A percentile compares a stretch with the other conserved stretches of the same genome.
These are phyloP conservation scores for Galago senegalensis DNA, from an alignment of 2,797 vertebrate genomes.

Conservation along the genomic window DNA sequence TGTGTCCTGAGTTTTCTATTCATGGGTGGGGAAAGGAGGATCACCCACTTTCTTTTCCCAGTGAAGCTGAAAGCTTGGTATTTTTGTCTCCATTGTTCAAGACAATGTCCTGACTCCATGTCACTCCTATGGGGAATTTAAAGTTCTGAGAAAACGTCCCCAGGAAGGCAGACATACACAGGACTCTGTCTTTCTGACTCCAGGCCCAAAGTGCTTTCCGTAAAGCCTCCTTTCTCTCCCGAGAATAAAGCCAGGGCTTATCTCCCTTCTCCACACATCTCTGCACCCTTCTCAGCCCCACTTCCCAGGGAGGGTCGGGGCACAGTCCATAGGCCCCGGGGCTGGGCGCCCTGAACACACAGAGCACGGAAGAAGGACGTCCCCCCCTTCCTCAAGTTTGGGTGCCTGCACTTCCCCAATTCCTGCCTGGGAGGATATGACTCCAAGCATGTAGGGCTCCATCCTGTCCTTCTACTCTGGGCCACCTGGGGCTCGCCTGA, in stretches of 20 bases:
- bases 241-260: not conserved
- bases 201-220: not conserved
- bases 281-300: rapidly evolving
- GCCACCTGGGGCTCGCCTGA: conserved; percentile 62
- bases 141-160: not conserved
- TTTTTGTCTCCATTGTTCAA: not conserved
- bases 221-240: not conserved
- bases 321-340: no score
- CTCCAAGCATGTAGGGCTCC: conserved; percentile 23
- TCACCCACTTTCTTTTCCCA: not conserved
- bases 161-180: not conserved
- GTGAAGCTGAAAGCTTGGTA: not conserved
- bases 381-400: conserved; percentile 48
- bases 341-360: not conserved
- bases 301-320: rapidly evolving
- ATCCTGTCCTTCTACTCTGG: not conserved
- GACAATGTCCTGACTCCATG: no score
- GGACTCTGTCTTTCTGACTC: not conserved
- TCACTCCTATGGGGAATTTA: not conserved
- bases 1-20: not conserved
- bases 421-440: conserved; percentile 68
- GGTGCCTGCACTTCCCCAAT: conserved; percentile 15
- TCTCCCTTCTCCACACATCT: not conserved
- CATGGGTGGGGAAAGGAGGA: not conserved
- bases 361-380: conserved; percentile 10